These are phyloP conservation scores for Rhamnusium bicolor DNA, from an alignment of 2,888 invertebrate species.

Conservation along the genomic window DNA sequence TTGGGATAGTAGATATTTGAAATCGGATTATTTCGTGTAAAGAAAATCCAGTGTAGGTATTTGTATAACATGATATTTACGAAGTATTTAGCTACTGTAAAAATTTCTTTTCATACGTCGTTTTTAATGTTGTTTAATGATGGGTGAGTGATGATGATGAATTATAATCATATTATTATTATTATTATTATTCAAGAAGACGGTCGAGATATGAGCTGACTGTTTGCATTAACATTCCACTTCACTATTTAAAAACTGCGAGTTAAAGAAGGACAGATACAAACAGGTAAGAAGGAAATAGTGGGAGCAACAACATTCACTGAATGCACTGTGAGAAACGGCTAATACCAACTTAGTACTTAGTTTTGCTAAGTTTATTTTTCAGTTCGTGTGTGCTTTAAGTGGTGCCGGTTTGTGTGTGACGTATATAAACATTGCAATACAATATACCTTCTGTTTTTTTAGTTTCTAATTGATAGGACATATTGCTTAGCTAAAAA, in stretches of 20 bases:
- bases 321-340: constrained; percentile 32
- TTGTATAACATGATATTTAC: no score
- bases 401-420: constrained; percentile 19
- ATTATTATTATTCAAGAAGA: no score
- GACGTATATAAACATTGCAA: constrained; percentile 9
- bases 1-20: no score
- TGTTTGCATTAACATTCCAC: background rate
- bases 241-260: background rate
- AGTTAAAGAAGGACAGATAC: constrained; percentile 24
- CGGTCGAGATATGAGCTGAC: background rate
- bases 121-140: no score
- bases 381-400: background rate
- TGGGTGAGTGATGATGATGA: no score
- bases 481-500: background rate
- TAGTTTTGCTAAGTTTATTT: constrained; percentile 27
- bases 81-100: no score
- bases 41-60: no score
- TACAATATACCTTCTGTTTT: background rate
- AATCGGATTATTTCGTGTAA: no score
- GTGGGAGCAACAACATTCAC: constrained; percentile 50
- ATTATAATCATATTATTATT: no score
- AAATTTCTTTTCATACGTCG: no score
- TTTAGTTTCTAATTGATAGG: background rate
- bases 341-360: constrained; percentile 27
- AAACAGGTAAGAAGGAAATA: constrained; percentile 43